Base-by-base conservation (phyloP, 2,797 vertebrate genomes). In the Microcaecilia unicolor region DNA sequence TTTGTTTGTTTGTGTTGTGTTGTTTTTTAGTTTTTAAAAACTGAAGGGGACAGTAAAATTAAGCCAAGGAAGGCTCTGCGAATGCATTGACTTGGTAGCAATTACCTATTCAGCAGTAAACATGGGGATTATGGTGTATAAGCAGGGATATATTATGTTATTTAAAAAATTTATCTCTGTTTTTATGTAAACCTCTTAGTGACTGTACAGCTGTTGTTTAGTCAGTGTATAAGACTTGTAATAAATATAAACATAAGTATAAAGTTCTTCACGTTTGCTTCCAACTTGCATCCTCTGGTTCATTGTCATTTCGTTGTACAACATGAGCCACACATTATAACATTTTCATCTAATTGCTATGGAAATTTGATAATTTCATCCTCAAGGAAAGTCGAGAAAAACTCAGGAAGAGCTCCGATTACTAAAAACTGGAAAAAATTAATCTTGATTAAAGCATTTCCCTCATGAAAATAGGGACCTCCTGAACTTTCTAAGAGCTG, bases 331-430 rank as follows among this genome's bases (percentile, higher is more conserved):
- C 35, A 30, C 19, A 60, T 56, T 80, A 65, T 32, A 59, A 43
- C 13, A 25, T 67, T 65, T 70, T 58, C 33, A 0, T 39, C 64
- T 78, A 84, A 86, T 78, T 83, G 58, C 64, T 72, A 50, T 74
- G 78, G 81, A 90, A 86, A 91, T 87, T 77, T 64, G 74, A 82
- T 86, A 84, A 90, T 87, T 84, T 81, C 67, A 74, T 75, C 65
- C 63, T 59, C 81, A 74, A 72, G 64, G 45, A 65, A 56, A 57
- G 55, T 13, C 47, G 64, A 64, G 45, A 37, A 39, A 56, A 71
- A 63, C 54, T 75, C 78, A 77, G 80, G 82, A 77, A 82, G 66
- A 65, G 69, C 71, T 81, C 70, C 18, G 31, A 61, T 85, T 86
- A 81, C 84, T 64, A 56, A 36, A 72, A 74, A 78, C 60, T 70